A percentile compares a stretch with the other conserved stretches of the same genome.
Evolutionary conservation across 2,113 vertebrate genomes (phyloP).

Genomic region (Trogon surrucura): DNA sequence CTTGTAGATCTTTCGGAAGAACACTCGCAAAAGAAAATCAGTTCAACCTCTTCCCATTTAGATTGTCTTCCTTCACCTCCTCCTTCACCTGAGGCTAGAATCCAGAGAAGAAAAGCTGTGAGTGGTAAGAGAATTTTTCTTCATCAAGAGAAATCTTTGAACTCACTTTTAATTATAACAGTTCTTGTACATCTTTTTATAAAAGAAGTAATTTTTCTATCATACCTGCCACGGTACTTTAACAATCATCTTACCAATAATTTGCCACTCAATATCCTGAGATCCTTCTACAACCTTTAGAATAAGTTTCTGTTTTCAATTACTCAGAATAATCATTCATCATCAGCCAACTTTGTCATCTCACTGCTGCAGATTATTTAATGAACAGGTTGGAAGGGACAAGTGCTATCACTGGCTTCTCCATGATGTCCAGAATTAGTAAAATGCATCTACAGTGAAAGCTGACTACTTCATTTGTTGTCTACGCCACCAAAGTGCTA

Average conservation of each 20-base stretch:
- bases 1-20: constrained; percentile 81
- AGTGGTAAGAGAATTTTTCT: constrained; percentile 79
- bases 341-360: background rate
- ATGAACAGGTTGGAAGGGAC: background rate
- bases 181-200: background rate
- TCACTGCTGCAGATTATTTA: background rate
- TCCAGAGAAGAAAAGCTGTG: constrained; percentile 79
- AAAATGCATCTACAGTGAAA: background rate
- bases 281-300: background rate
- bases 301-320: background rate
- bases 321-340: background rate
- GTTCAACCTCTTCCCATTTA: constrained; percentile 90
- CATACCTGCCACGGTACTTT: background rate
- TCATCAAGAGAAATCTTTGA: background rate
- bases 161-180: background rate
- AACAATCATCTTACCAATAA: background rate
- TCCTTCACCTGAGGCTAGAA: constrained; percentile 85
- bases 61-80: constrained; percentile 92
- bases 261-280: background rate
- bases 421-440: background rate
- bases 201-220: background rate
- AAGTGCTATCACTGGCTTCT: background rate
- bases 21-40: constrained; percentile 83
- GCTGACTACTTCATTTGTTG: background rate
- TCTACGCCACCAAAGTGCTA: background rate